phyloP scores from a whole-genome alignment of 2,113 vertebrate genomes.

The Hydropotes inermis region DNA sequence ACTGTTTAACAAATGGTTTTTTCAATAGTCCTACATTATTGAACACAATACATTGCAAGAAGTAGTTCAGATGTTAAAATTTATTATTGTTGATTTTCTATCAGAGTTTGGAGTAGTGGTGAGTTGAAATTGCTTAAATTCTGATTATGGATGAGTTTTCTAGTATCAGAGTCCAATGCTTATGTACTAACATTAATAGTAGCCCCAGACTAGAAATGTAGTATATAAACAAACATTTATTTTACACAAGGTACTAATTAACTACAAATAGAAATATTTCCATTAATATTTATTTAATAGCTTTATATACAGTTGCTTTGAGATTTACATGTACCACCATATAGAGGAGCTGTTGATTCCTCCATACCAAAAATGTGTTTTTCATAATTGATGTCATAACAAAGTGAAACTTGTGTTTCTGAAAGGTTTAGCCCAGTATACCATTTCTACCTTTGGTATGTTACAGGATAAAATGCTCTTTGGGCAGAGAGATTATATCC shows the following conservation, averaged over 20 bases:
- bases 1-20: not conserved
- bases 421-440: not conserved
- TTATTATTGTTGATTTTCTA: not conserved
- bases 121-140: not conserved
- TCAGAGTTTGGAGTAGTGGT: not conserved
- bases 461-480: not conserved
- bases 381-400: not conserved
- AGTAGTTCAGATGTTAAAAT: not conserved
- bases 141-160: not conserved
- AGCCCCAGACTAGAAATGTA: not conserved
- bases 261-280: conserved; percentile 42
- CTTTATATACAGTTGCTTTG: not conserved
- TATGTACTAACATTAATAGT: not conserved
- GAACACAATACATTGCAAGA: not conserved
- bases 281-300: conserved; percentile 52
- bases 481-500: not conserved
- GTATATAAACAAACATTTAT: not conserved
- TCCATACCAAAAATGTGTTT: not conserved
- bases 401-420: not conserved
- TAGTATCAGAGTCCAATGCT: not conserved
- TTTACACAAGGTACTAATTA: not conserved
- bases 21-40: not conserved
- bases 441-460: conserved; percentile 13
- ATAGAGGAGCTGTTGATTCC: not conserved
- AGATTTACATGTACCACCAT: not conserved